These are phyloP conservation scores for Tretioscincus oriximinensis DNA, from an alignment of 2,113 vertebrate genomes.

Conservation along the genomic window DNA sequence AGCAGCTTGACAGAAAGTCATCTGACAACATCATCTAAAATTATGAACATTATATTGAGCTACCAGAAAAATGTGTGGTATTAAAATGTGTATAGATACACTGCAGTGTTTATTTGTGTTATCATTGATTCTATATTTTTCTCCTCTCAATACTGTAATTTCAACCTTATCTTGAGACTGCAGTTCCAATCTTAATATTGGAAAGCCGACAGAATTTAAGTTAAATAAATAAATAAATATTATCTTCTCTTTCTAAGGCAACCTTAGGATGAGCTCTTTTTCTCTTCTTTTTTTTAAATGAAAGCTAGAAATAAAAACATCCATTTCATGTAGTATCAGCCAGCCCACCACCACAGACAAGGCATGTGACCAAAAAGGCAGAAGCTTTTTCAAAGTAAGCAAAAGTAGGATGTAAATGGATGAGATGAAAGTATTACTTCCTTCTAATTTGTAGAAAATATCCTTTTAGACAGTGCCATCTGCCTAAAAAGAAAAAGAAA, in stretches of 20 bases:
- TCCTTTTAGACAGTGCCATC: conserved; percentile 10
- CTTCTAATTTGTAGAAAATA: conserved; percentile 36
- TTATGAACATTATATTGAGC: background rate
- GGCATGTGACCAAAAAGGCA: conserved; percentile 48
- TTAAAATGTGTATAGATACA: background rate
- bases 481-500: conserved; percentile 32
- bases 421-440: conserved; percentile 34
- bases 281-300: conserved; percentile 37
- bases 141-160: background rate
- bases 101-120: background rate
- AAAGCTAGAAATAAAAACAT: conserved; percentile 1
- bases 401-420: background rate
- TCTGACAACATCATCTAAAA: background rate
- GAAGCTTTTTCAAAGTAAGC: conserved; percentile 45
- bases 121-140: background rate
- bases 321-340: too few species aligned
- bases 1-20: background rate
- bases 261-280: background rate
- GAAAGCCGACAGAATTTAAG: background rate
- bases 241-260: conserved; percentile 17
- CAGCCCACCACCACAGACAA: conserved; percentile 5
- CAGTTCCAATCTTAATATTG: background rate
- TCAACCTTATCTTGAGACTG: background rate
- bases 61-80: background rate
- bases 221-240: background rate